Evolutionary conservation across 2,888 invertebrate species (phyloP), one percentile per base, ranked within the genome.

Genomic region (Psylliodes chrysocephalus): DNA sequence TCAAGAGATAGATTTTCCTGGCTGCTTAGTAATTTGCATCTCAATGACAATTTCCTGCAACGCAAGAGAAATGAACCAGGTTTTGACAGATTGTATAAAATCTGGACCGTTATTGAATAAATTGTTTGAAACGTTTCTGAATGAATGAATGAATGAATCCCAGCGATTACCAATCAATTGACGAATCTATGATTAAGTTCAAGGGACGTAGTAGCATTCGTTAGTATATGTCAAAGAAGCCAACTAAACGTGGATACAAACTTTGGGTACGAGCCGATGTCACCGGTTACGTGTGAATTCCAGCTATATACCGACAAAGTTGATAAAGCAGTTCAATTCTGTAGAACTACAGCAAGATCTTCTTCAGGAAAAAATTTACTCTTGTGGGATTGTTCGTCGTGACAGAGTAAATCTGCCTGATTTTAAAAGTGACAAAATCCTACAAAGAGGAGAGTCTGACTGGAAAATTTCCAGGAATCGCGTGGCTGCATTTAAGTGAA

Each of bases 181-280:
- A 71, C 60, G 70, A 74, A 65, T 66, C 65, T 1, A 73, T 72
- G 71, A 67, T 72, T 3, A 54, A 57, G 19, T 73, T 72, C 60
- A 73, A n/a, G n/a, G n/a, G n/a, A n/a, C n/a, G n/a, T 71, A 55
- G 71, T 68, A 10, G 25, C 10, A 12, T 14, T 38, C 22, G 67
- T 65, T 75, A 78, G 60, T 78, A 75, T 67, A 71, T 78, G 62
- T 75, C 75, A 30, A n/a, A n/a, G n/a, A n/a, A n/a, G n/a, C n/a
- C n/a, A n/a, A n/a, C n/a, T n/a, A n/a, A n/a, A n/a, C n/a, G n/a
- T n/a, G n/a, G n/a, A n/a, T n/a, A n/a, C n/a, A n/a, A n/a, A n/a
- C n/a, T n/a, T n/a, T n/a, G n/a, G n/a, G n/a, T n/a, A n/a, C n/a
- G n/a, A n/a, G n/a, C n/a, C n/a, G n/a, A n/a, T n/a, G n/a, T n/a